Evolutionary conservation across 1,140 invertebrate genomes (phyloP).

Genomic region (Lasioglossum albipes): DNA sequence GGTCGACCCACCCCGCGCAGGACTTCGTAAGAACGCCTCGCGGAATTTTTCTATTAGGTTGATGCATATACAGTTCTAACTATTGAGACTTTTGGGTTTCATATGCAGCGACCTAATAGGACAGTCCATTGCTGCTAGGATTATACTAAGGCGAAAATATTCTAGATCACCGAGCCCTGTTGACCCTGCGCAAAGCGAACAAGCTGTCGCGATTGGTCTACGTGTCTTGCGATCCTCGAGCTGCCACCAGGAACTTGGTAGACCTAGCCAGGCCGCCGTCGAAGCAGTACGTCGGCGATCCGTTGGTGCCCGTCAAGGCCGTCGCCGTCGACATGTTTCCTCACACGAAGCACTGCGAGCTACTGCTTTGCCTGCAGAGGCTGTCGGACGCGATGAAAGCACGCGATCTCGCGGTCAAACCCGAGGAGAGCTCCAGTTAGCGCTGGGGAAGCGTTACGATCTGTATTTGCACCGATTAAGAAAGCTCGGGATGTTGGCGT

Average conservation of each 20-base stretch:
- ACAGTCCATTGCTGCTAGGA: no score
- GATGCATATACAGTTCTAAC: no score
- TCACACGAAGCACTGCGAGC: constrained; percentile 93
- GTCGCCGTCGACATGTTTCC: constrained; percentile 97
- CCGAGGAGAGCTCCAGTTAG: no score
- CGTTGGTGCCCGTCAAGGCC: constrained; percentile 90
- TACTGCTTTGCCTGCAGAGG: constrained; percentile 91
- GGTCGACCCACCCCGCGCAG: constrained; percentile 97
- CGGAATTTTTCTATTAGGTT: no score
- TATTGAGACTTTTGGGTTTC: no score
- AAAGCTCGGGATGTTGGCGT: no score
- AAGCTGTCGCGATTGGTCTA: constrained; percentile 92
- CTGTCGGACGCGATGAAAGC: constrained; percentile 68
- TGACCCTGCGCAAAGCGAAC: constrained; percentile 86
- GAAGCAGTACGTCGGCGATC: constrained; percentile 89
- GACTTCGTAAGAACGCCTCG: constrained; percentile 85
- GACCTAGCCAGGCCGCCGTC: constrained; percentile 90
- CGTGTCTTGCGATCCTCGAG: constrained; percentile 93
- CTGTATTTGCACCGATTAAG: no score
- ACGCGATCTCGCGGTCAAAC: neutral
- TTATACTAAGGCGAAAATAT: neutral
- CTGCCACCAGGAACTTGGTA: constrained; percentile 93
- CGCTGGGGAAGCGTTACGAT: no score
- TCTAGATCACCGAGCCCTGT: constrained; percentile 89
- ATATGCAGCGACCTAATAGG: no score